Percentiles rank a stretch among this genome's conserved stretches.
phyloP scores from a whole-genome alignment of 2,888 invertebrate genomes.

The Unio delphinus region DNA sequence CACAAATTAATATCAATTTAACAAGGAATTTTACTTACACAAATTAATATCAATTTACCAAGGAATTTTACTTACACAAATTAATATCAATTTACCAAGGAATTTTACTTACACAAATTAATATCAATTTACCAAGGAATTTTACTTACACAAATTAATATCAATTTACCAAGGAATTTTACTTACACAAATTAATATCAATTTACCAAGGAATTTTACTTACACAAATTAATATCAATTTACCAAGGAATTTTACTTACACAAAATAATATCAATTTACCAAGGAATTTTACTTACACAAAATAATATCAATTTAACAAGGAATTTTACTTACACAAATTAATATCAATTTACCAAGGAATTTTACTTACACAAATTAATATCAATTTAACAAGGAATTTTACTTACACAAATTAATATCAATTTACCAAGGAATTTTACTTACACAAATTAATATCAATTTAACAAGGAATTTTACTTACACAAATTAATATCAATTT shows the following conservation, averaged over 20 bases:
- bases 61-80: conserved; percentile 78
- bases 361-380: conserved; percentile 79
- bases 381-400: neutral
- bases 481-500: conserved; percentile 76
- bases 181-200: conserved; percentile 79
- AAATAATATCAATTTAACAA: conserved; percentile 66
- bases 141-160: conserved; percentile 79
- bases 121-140: neutral
- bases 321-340: conserved; percentile 79
- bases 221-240: conserved; percentile 76
- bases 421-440: conserved; percentile 37
- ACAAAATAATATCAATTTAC: conserved; percentile 73
- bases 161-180: conserved; percentile 6
- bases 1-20: conserved; percentile 74
- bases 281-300: conserved; percentile 77
- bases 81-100: conserved; percentile 19
- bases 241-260: conserved; percentile 75
- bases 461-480: conserved; percentile 70
- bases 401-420: conserved; percentile 79
- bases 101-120: conserved; percentile 79
- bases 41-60: conserved; percentile 70
- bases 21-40: conserved; percentile 76
- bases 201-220: conserved; percentile 69
- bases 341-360: too few species aligned
- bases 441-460: conserved; percentile 78